Evolutionary conservation across 2,797 vertebrate genomes (phyloP), one percentile per base, ranked within the genome.

Genomic region (Mergus octosetaceus): DNA sequence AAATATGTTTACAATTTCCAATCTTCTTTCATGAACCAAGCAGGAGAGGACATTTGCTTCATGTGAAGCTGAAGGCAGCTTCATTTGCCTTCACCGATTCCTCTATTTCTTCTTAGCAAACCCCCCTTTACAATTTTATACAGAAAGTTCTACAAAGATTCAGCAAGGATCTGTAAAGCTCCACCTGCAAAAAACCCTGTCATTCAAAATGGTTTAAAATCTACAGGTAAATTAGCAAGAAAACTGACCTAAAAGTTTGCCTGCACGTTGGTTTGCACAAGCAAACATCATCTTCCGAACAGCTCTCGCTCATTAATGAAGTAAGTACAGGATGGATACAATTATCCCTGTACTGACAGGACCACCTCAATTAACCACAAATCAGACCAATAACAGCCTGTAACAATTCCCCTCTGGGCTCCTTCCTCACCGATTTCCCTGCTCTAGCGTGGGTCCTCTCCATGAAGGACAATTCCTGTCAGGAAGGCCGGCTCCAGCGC

Each of bases 381-480:
- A 65, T 65, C 34, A 69, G 32, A 85, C 47, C 19, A 41, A n/a
- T 1, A 4, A 8, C 3, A 1, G 27, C 18, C 45, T 54, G 0
- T 13, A 78, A 25, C 14, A 94, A 24, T 32, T 61, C 54, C 49
- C 66, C 28, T 69, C 62, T 61, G 43, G 71, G 25, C 21, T 83
- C n/a, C 24, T 69, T 69, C n/a, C n/a, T 78, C n/a, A 68, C 86
- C 73, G 20, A 54, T 49, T 43, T 7, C n/a, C 58, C 17, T 36
- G 15, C 4, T 60, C 36, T 60, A 69, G 49, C 8, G 5, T 2
- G 22, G 47, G 27, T 70, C 56, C 47, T 32, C 43, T 65, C 24
- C 41, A 24, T 0, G 2, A 51, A 56, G 45, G 24, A 1, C 54
- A 72, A n/a, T 0, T 79, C 62, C 56, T 14, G 4, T 12, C 58